phyloP scores from a whole-genome alignment of 1,140 invertebrate species.

The Zaprionus davidi region DNA sequence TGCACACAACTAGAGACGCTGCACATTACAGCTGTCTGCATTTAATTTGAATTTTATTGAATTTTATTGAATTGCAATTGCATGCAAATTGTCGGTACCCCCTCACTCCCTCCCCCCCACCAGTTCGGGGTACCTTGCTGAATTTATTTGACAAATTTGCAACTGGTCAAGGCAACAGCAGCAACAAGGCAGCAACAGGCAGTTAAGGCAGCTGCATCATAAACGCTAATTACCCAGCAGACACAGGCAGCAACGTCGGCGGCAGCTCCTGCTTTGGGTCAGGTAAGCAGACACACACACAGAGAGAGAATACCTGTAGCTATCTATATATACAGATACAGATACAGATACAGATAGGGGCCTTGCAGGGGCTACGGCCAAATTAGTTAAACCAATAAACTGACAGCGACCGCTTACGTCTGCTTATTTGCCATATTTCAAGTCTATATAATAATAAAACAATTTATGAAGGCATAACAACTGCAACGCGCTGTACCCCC shows the following conservation, averaged over 20 bases:
- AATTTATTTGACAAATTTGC: conserved; percentile 77
- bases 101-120: not conserved
- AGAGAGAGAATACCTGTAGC: not conserved
- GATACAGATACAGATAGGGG: conserved; percentile 1
- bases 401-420: conserved; percentile 59
- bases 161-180: not conserved
- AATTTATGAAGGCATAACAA: conserved; percentile 80
- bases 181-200: conserved; percentile 7
- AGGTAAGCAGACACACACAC: not conserved
- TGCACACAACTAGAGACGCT: not conserved
- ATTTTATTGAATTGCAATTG: conserved; percentile 82
- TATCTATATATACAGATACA: no score
- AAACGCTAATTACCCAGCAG: conserved; percentile 69
- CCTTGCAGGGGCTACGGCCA: conserved; percentile 32
- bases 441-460: conserved; percentile 83
- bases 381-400: conserved; percentile 83
- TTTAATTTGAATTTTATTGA: conserved; percentile 80
- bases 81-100: conserved; percentile 61
- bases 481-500: conserved; percentile 35
- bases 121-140: conserved; percentile 2
- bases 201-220: conserved; percentile 63
- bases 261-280: not conserved
- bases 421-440: conserved; percentile 71
- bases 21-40: conserved; percentile 46
- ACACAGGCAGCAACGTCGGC: conserved; percentile 2